Evolutionary conservation across 2,113 vertebrate species (phyloP), one percentile per base, ranked within the genome.

Genomic region (Oncorhynchus gorbuscha): DNA sequence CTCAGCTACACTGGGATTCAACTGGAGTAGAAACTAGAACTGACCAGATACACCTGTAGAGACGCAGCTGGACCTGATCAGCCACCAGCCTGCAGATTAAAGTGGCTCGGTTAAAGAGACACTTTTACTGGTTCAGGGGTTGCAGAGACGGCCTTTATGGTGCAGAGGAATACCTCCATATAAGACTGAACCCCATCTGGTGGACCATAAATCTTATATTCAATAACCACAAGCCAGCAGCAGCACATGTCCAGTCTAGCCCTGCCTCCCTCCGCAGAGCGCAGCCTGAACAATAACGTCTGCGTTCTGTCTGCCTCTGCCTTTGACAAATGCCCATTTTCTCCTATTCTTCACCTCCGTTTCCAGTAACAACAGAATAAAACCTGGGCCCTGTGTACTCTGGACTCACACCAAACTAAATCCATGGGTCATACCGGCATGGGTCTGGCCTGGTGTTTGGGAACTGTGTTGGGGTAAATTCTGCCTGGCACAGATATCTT

Each of bases 321-420:
- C 59, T 62, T 62, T 35, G 51, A 64, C 72, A 49, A 69, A n/a
- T 0, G 51, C 59, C 26, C 16, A 32, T 26, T 45, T 22, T 18
- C 55, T 30, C 13, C 22, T 26, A 1, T 64, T 49, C 62, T 28
- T 32, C 22, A 6, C 74, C 73, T 22, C 51, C 48, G 61, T 70
- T 70, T 73, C 69, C 83, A 81, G 72, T 35, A 76, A 77, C 35
- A 83, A 76, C 70, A 77, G 48, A 79, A 73, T 49, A 22, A 67
- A 30, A n/a, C 7, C 79, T 75, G 30, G 71, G 22, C 70, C 71
- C 22, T 82, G 68, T 76, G 16, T 73, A 69, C 59, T 65, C 12
- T 77, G 76, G 80, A 51, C 22, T 9, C 2, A 14, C 2, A 72
- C 76, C 76, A 83, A 66, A 59, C 69, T 65, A 83, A 84, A 77